These are phyloP conservation scores for Penaeus indicus DNA, from an alignment of 1,140 invertebrate species.

Conservation along the genomic window DNA sequence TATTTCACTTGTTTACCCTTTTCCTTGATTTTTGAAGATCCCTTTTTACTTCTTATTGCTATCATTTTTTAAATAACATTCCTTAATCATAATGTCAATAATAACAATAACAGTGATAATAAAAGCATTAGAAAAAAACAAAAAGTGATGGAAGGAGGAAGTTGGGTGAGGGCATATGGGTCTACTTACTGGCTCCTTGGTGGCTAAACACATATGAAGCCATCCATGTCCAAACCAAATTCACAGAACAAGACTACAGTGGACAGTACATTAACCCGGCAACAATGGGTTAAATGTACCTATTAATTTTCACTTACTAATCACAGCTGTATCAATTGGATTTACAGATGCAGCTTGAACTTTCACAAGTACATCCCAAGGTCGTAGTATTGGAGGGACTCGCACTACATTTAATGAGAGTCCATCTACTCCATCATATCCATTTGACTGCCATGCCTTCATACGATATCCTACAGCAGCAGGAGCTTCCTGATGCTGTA, in stretches of 20 bases:
- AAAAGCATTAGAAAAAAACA: too few species aligned
- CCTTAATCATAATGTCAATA: too few species aligned
- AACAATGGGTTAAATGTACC: neutral
- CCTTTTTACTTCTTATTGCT: too few species aligned
- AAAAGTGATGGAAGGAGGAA: too few species aligned
- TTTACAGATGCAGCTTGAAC: slow-evolving; percentile 89
- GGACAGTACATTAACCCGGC: neutral
- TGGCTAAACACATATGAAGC: too few species aligned
- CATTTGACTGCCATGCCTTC: slow-evolving; percentile 38
- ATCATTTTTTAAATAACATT: too few species aligned
- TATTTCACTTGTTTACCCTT: too few species aligned
- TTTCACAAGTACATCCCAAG: slow-evolving; percentile 83
- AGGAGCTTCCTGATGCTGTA: too few species aligned
- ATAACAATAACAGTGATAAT: too few species aligned
- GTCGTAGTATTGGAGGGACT: slow-evolving; percentile 78
- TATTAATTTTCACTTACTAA: slow-evolving; percentile 72
- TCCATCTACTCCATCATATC: slow-evolving; percentile 43
- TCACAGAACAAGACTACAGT: neutral
- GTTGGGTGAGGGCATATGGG: too few species aligned
- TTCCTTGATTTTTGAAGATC: too few species aligned
- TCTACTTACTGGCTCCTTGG: too few species aligned
- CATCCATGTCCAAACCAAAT: neutral
- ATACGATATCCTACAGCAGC: slow-evolving; percentile 11
- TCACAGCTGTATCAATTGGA: slow-evolving; percentile 91
- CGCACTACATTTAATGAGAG: slow-evolving; percentile 14